Evolutionary conservation across 2,888 invertebrate species (phyloP).

Genomic region (Thereva nobilitata): DNA sequence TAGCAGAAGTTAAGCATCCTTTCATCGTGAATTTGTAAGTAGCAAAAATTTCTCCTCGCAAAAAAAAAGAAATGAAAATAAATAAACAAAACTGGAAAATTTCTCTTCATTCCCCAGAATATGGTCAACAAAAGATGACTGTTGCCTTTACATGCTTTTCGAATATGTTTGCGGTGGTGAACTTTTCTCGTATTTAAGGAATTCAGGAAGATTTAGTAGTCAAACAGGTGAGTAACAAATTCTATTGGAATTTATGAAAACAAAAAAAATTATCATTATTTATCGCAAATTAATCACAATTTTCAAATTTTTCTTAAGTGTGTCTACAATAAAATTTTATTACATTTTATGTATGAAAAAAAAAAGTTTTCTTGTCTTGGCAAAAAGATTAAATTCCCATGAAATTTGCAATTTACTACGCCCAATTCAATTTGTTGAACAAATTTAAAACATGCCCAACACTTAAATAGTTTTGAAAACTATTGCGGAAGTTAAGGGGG

Average conservation of each 20-base stretch:
- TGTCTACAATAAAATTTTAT: no score
- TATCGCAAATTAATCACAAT: no score
- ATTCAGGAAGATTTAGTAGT: constrained; percentile 86
- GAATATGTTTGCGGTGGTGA: constrained; percentile 98
- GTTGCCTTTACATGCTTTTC: constrained; percentile 94
- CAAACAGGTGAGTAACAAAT: constrained; percentile 66
- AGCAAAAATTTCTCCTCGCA: constrained; percentile 20
- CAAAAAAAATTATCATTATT: not conserved
- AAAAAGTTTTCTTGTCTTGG: no score
- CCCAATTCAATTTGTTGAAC: no score
- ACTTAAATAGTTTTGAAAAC: no score
- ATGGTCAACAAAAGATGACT: constrained; percentile 89
- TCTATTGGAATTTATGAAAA: not conserved
- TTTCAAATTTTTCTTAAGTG: no score
- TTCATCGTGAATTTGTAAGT: constrained; percentile 94
- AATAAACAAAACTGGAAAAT: not conserved
- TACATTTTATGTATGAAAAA: no score
- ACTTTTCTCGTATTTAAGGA: constrained; percentile 92
- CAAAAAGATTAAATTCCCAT: no score
- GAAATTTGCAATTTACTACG: no score
- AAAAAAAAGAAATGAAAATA: not conserved
- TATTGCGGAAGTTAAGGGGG: no score
- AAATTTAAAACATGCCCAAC: no score
- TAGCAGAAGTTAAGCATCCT: constrained; percentile 89
- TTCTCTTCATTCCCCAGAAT: constrained; percentile 65